Percentiles rank a stretch among this genome's conserved stretches.
Evolutionary conservation across 2,888 invertebrate species (phyloP).

Genomic region (Drosophila villosipedis): DNA sequence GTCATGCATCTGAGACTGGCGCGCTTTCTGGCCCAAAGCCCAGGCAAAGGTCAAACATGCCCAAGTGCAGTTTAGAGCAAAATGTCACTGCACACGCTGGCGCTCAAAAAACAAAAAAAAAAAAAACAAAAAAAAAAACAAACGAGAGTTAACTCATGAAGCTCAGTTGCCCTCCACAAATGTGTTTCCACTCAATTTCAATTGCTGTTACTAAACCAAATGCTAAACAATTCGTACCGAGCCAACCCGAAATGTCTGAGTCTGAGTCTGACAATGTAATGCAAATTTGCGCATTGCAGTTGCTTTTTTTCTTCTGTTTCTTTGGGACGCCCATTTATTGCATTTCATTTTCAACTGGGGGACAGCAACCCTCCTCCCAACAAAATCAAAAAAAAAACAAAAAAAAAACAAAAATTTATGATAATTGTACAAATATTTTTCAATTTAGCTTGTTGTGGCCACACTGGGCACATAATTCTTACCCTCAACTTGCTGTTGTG

Average conservation of each 20-base stretch:
- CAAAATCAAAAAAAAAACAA: constrained; percentile 8
- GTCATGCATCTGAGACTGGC: constrained; percentile 47
- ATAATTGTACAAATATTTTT: constrained; percentile 55
- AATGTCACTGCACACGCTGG: constrained; percentile 77
- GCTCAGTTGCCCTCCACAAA: constrained; percentile 24
- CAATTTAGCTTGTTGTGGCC: constrained; percentile 43
- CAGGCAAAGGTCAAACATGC: constrained; percentile 75
- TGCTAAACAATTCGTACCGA: constrained; percentile 21
- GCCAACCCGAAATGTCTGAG: constrained; percentile 37
- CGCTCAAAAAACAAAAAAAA: constrained; percentile 43
- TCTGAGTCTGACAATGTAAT: constrained; percentile 16
- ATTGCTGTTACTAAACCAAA: constrained; percentile 61
- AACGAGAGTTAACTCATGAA: constrained; percentile 4
- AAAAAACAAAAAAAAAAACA: neutral
- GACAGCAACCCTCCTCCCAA: constrained; percentile 7
- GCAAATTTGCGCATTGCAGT: constrained; percentile 75
- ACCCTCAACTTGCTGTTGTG: constrained; percentile 1
- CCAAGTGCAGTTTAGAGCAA: constrained; percentile 66
- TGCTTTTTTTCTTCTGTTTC: constrained; percentile 27
- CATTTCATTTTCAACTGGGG: constrained; percentile 31
- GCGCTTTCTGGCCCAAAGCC: constrained; percentile 29
- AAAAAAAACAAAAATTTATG: constrained; percentile 44
- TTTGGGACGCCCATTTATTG: constrained; percentile 51
- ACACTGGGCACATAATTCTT: constrained; percentile 8
- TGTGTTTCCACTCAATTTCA: constrained; percentile 75